Evolutionary conservation across 2,797 vertebrate species (phyloP).

Genomic region (Mergus octosetaceus): DNA sequence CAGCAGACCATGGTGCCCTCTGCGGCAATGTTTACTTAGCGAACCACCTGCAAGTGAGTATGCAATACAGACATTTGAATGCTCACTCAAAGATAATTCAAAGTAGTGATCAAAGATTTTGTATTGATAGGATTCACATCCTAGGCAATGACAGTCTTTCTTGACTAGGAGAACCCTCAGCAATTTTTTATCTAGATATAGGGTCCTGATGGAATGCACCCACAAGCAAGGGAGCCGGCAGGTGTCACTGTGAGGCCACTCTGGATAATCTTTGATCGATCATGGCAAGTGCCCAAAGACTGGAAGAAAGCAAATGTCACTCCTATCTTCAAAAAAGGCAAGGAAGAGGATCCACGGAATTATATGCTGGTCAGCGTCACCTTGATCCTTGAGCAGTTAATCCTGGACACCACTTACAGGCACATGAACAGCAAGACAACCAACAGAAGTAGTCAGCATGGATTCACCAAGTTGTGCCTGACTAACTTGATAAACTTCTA

Average conservation of each 20-base stretch:
- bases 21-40: neutral
- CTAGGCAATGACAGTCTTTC: neutral
- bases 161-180: neutral
- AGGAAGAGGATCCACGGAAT: neutral
- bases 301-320: neutral
- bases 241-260: neutral
- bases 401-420: neutral
- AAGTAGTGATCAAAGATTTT: neutral
- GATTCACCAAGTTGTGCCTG: neutral
- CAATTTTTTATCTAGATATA: neutral
- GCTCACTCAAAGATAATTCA: neutral
- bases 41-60: neutral
- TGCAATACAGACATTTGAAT: neutral
- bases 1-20: neutral
- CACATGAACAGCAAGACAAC: neutral
- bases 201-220: neutral
- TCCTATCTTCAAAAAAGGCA: neutral
- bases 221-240: neutral
- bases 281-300: neutral
- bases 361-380: neutral
- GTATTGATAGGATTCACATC: neutral
- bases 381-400: neutral
- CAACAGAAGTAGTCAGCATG: neutral
- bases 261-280: neutral
- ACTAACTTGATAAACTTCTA: neutral